phyloP scores from a whole-genome alignment of 2,888 invertebrate genomes.

The Rhingia campestris region DNA sequence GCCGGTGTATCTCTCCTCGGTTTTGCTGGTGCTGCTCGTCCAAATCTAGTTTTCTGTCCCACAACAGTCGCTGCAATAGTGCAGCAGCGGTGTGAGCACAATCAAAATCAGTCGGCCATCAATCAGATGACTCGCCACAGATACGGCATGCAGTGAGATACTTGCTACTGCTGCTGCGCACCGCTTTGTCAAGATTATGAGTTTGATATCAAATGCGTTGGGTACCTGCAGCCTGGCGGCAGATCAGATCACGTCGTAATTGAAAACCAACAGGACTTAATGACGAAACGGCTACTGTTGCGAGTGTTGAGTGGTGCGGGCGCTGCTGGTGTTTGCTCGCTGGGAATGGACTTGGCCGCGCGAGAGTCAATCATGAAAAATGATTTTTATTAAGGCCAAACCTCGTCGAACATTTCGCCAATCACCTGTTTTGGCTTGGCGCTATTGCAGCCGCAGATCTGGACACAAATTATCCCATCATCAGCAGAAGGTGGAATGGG shows the following conservation, averaged over 20 bases:
- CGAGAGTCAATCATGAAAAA: constrained; percentile 68
- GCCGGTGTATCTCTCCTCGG: neutral
- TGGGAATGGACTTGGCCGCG: constrained; percentile 19
- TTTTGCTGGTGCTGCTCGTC: constrained; percentile 22
- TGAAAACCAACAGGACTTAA: constrained; percentile 74
- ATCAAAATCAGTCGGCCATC: constrained; percentile 71
- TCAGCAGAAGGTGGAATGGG: constrained; percentile 61
- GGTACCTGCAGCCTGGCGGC: constrained; percentile 67
- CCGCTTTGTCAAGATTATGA: constrained; percentile 71
- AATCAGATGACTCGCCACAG: constrained; percentile 63
- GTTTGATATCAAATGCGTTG: constrained; percentile 72
- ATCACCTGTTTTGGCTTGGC: constrained; percentile 55
- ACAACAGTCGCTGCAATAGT: constrained; percentile 9
- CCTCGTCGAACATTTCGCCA: constrained; percentile 49
- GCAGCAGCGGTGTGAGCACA: constrained; percentile 58
- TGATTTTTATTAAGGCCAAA: constrained; percentile 60
- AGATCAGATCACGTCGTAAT: constrained; percentile 73
- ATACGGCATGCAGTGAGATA: constrained; percentile 53
- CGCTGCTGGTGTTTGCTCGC: constrained; percentile 44
- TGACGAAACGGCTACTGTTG: constrained; percentile 72
- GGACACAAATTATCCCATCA: constrained; percentile 69
- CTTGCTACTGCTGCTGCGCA: constrained; percentile 49
- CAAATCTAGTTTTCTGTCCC: constrained; percentile 43
- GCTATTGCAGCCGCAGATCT: constrained; percentile 36
- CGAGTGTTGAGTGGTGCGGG: constrained; percentile 55